Conservation (phyloP, 2,797 vertebrate genomes). For the Anisognathus igniventris region DNA sequence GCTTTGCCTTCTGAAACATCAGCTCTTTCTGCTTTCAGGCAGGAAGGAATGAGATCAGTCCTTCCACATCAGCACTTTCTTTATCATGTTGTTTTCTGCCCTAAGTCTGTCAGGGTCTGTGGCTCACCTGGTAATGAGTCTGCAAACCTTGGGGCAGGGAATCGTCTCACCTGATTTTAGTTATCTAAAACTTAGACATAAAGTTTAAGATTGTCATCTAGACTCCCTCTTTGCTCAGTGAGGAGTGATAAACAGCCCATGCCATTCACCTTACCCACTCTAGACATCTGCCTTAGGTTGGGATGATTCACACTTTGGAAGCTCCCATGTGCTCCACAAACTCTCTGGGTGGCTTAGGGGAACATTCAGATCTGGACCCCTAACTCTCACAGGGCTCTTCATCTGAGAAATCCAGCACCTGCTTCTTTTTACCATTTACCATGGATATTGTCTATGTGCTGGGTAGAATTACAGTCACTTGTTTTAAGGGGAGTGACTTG, state of each 20-base stretch:
- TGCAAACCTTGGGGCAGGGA: constrained; percentile 33
- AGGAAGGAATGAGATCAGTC: constrained; percentile 46
- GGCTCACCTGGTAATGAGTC: constrained; percentile 30
- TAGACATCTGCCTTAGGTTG: constrained; percentile 28
- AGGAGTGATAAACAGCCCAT: constrained; percentile 54
- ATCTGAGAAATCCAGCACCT: neutral
- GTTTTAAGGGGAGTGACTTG: neutral
- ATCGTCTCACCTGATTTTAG: constrained; percentile 14
- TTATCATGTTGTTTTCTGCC: constrained; percentile 48
- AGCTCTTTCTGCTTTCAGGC: constrained; percentile 1
- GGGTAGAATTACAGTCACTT: neutral
- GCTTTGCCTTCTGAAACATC: neutral
- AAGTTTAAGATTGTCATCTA: constrained; percentile 57
- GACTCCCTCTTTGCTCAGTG: neutral
- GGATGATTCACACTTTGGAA: constrained; percentile 43
- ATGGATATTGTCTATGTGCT: neutral
- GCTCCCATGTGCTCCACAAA: neutral
- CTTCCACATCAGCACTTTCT: constrained; percentile 42
- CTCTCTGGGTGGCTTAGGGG: neutral
- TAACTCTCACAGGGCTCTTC: neutral
- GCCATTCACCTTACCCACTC: constrained; percentile 25
- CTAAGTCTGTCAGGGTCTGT: constrained; percentile 23
- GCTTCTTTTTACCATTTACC: neutral
- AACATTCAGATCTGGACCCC: neutral
- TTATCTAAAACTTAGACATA: constrained; percentile 28